Percentiles rank a stretch among this genome's conserved stretches.
Conservation (phyloP, 2,888 invertebrate species). For the Xestia ashworthii region DNA sequence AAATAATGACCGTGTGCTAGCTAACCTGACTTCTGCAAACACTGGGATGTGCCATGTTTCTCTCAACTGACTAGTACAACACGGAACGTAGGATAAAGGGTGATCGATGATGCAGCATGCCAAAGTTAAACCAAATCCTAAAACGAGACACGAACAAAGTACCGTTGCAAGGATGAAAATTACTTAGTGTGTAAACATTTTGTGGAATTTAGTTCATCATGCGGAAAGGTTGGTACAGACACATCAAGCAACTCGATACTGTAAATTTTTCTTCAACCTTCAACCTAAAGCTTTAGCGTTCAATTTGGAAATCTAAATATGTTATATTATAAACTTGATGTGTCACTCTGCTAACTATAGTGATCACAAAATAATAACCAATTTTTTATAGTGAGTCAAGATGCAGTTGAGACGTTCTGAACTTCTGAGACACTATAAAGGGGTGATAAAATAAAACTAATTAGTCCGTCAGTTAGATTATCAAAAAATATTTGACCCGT, state of each 20-base stretch:
- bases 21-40: constrained; percentile 31
- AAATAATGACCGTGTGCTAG: constrained; percentile 35
- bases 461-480: no score
- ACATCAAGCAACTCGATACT: no score
- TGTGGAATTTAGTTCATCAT: background rate
- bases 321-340: no score
- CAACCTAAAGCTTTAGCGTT: no score
- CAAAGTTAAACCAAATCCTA: background rate
- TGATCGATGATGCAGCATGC: constrained; percentile 29
- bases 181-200: background rate
- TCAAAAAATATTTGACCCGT: no score
- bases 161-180: constrained; percentile 6
- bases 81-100: constrained; percentile 24
- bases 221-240: background rate
- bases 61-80: constrained; percentile 48
- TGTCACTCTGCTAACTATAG: background rate
- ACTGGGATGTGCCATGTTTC: constrained; percentile 37
- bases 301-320: no score
- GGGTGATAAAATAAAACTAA: no score
- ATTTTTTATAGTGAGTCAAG: background rate
- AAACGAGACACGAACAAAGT: constrained; percentile 1
- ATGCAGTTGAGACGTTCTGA: background rate
- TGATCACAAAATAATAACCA: background rate
- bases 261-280: no score
- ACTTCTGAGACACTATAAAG: background rate